Evolutionary conservation across 2,888 invertebrate genomes (phyloP).

Genomic region (Dusona sp.): DNA sequence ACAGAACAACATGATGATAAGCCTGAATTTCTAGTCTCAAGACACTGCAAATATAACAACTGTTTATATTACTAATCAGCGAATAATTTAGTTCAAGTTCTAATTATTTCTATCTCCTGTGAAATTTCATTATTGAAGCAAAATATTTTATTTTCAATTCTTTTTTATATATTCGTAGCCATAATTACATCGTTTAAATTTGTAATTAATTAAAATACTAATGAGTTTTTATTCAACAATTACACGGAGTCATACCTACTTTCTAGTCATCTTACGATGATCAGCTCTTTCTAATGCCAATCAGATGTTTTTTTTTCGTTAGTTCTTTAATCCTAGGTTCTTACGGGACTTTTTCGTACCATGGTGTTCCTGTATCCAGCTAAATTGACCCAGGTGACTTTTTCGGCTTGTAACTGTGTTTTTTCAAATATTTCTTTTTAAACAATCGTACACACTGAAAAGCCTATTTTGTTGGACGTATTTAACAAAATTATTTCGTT

Average conservation of each 20-base stretch:
- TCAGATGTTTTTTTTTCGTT: neutral
- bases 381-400: too few species aligned
- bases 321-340: too few species aligned
- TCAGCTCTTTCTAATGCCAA: neutral
- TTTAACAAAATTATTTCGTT: too few species aligned
- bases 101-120: neutral
- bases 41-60: constrained; percentile 17
- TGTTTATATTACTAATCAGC: constrained; percentile 21
- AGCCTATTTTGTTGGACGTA: too few species aligned
- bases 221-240: neutral
- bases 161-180: neutral
- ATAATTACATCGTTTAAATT: neutral
- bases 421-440: too few species aligned
- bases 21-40: constrained; percentile 34
- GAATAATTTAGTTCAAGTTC: neutral
- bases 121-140: neutral
- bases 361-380: too few species aligned
- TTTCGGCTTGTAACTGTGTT: too few species aligned
- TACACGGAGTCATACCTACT: neutral
- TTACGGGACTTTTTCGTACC: too few species aligned
- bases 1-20: constrained; percentile 61
- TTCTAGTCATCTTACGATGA: neutral
- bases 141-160: neutral
- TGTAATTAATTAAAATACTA: neutral
- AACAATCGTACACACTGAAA: too few species aligned